These are phyloP conservation scores for Heliangelus exortis DNA, from an alignment of 2,797 vertebrate genomes.

Conservation along the genomic window DNA sequence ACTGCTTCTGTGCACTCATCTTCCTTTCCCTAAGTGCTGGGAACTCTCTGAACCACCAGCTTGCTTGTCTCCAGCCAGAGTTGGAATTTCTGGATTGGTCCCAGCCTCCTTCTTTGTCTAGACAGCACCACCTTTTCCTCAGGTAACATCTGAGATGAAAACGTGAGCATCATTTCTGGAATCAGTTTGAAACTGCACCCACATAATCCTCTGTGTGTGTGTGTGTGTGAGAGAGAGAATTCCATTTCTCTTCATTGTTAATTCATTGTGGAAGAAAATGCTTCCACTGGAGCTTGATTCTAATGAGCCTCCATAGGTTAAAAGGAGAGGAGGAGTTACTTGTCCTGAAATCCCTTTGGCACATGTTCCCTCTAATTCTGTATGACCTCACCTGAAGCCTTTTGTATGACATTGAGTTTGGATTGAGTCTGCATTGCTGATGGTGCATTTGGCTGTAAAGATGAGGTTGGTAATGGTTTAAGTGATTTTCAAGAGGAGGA, in stretches of 20 bases:
- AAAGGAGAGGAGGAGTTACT: not conserved
- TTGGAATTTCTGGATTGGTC: not conserved
- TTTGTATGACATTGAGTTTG: not conserved
- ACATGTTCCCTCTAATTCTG: not conserved
- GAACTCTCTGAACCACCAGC: not conserved
- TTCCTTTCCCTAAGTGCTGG: constrained; percentile 4
- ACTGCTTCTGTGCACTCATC: not conserved
- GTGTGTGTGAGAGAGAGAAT: too few relatives aligned
- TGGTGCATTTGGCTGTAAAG: not conserved
- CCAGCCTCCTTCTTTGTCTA: not conserved
- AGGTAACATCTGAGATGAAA: not conserved
- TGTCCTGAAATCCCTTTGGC: not conserved
- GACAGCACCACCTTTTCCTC: not conserved
- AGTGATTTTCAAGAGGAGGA: not conserved
- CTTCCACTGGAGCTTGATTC: not conserved
- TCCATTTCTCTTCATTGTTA: not conserved
- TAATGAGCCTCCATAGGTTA: not conserved
- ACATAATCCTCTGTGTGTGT: not conserved
- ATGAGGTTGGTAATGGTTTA: not conserved
- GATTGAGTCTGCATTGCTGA: not conserved
- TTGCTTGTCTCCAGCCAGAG: not conserved
- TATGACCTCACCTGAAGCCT: not conserved
- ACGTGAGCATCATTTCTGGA: not conserved
- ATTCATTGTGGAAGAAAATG: not conserved
- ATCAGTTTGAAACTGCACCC: not conserved